Conservation (phyloP, 2,113 vertebrate species). For the Platysternon megacephalum region DNA sequence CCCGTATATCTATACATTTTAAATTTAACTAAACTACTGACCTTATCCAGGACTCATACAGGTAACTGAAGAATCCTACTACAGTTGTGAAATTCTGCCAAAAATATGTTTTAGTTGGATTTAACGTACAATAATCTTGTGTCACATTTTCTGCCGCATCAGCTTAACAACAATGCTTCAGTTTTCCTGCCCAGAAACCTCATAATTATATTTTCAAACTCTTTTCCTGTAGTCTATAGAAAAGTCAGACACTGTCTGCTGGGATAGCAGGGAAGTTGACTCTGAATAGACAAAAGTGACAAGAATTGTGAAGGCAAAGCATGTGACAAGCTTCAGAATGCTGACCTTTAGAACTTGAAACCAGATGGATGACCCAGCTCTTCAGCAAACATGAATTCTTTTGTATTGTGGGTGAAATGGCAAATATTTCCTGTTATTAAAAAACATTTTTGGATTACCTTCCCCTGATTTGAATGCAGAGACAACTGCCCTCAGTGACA, state of each 20-base stretch:
- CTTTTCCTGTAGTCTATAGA: background rate
- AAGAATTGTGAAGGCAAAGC: slow-evolving; percentile 49
- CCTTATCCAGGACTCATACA: background rate
- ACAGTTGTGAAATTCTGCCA: slow-evolving; percentile 14
- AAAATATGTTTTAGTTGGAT: background rate
- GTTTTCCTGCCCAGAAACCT: slow-evolving; percentile 9
- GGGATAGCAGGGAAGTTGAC: background rate
- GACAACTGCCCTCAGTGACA: slow-evolving; percentile 49
- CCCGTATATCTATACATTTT: background rate
- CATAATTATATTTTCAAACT: background rate
- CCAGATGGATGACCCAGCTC: slow-evolving; percentile 40
- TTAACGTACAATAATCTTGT: background rate
- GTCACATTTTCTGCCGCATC: slow-evolving; percentile 20
- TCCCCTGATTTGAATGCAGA: slow-evolving; percentile 23
- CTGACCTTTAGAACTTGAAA: slow-evolving; percentile 53
- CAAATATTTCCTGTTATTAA: slow-evolving; percentile 72
- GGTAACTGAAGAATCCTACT: background rate
- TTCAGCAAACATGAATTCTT: slow-evolving; percentile 50
- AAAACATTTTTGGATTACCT: slow-evolving; percentile 57
- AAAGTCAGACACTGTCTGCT: background rate
- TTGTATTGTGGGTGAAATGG: slow-evolving; percentile 58
- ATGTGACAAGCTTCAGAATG: slow-evolving; percentile 30
- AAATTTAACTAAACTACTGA: background rate
- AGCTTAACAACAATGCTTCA: slow-evolving; percentile 6
- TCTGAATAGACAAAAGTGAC: slow-evolving; percentile 49